A percentile compares a stretch with the other conserved stretches of the same genome.
Evolutionary conservation across 2,888 invertebrate genomes (phyloP).

Genomic region (Xestoiulus laeticollis): DNA sequence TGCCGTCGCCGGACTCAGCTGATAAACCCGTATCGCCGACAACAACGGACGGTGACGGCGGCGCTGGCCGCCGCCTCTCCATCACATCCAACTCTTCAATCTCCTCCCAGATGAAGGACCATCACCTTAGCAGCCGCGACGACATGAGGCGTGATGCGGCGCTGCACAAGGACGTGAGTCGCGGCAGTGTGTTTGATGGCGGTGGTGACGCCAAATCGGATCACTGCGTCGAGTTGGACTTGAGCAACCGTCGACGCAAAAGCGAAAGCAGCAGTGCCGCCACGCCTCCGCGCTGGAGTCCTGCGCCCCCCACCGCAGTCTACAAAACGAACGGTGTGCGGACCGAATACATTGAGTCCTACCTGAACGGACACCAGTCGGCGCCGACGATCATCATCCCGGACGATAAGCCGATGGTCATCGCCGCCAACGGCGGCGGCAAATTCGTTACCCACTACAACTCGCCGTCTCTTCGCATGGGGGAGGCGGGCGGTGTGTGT

Average conservation of each 20-base stretch:
- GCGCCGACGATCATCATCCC: conserved; percentile 43
- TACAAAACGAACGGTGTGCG: conserved; percentile 73
- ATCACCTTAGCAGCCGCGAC: conserved; percentile 2
- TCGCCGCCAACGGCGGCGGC: conserved; percentile 56
- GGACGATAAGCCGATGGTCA: conserved; percentile 51
- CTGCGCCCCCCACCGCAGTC: conserved; percentile 41
- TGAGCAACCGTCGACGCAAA: conserved; percentile 30
- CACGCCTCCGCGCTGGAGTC: conserved; percentile 51
- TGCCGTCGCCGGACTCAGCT: conserved; percentile 62
- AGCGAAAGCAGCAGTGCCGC: conserved; percentile 49
- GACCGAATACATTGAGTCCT: conserved; percentile 74
- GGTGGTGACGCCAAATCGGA: conserved; percentile 56
- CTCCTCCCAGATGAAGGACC: background rate
- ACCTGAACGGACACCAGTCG: conserved; percentile 59
- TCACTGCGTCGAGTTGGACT: conserved; percentile 50
- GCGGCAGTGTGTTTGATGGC: conserved; percentile 63
- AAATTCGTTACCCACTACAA: conserved; percentile 52
- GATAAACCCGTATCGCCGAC: conserved; percentile 69
- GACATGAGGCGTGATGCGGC: conserved; percentile 47
- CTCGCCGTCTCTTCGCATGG: conserved; percentile 89
- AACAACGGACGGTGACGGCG: conserved; percentile 62
- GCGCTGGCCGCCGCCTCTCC: conserved; percentile 60
- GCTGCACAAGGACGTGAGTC: conserved; percentile 47
- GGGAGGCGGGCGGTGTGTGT: conserved; percentile 84
- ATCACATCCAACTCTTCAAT: background rate